phyloP scores from a whole-genome alignment of 2,113 vertebrate genomes.

The Menura novaehollandiae region DNA sequence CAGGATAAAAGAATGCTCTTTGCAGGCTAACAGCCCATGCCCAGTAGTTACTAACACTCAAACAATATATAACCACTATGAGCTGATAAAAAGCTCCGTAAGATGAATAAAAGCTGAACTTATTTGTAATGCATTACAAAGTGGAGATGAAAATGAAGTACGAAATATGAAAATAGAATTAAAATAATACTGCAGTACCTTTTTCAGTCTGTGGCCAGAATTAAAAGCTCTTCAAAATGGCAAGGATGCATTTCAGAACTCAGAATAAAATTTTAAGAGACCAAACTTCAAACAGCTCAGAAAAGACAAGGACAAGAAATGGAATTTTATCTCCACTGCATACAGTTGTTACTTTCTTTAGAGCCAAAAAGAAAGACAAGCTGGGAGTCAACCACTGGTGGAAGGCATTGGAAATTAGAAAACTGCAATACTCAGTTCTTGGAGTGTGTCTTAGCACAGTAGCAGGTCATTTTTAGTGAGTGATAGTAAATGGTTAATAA shows the following conservation, averaged over 20 bases:
- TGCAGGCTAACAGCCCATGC: background rate
- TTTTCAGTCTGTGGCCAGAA: constrained; percentile 45
- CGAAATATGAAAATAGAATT: constrained; percentile 37
- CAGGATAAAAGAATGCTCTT: background rate
- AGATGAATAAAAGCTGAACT: constrained; percentile 37
- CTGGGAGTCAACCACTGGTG: background rate
- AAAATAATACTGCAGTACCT: constrained; percentile 48
- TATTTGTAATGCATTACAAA: constrained; percentile 13
- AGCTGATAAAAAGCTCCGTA: constrained; percentile 25
- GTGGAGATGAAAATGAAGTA: constrained; percentile 42
- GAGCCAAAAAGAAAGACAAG: background rate
- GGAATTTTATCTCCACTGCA: background rate
- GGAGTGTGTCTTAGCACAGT: background rate
- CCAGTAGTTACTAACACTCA: background rate
- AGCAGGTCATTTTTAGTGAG: background rate
- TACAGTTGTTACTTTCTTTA: background rate
- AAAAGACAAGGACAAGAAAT: constrained; percentile 1
- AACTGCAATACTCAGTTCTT: constrained; percentile 12
- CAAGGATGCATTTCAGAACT: constrained; percentile 39
- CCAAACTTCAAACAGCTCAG: background rate
- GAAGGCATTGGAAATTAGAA: background rate
- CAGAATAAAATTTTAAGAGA: constrained; percentile 14
- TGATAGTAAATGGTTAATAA: background rate
- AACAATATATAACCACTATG: background rate
- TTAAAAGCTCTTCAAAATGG: constrained; percentile 39